A percentile compares a stretch with the other conserved stretches of the same genome.
Evolutionary conservation across 2,888 invertebrate species (phyloP).

Genomic region (Mimachlamys varia): DNA sequence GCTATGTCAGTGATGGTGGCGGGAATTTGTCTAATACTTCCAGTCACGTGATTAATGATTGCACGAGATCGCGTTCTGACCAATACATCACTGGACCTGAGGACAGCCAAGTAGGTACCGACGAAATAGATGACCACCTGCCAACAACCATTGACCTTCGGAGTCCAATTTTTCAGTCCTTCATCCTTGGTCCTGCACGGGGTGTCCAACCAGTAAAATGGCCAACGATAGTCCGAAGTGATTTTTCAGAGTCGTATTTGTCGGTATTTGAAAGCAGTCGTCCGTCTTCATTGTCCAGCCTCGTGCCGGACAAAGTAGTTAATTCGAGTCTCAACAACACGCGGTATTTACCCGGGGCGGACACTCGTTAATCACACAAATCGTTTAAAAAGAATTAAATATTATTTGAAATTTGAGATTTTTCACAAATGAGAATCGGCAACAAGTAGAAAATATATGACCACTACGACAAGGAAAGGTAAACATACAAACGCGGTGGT

Average conservation of each 20-base stretch:
- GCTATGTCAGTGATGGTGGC: not conserved
- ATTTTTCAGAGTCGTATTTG: not conserved
- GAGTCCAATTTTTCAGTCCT: not conserved
- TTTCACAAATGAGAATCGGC: not conserved
- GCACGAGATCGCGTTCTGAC: not conserved
- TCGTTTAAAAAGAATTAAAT: constrained; percentile 28
- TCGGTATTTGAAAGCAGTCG: not conserved
- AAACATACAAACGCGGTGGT: not conserved
- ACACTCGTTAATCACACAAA: not conserved
- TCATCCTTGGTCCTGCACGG: not conserved
- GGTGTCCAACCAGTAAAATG: not conserved
- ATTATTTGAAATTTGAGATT: constrained; percentile 23
- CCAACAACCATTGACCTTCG: not conserved
- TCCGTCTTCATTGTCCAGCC: not conserved
- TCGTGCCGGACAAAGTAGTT: not conserved
- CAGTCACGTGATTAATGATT: not conserved
- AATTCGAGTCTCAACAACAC: not conserved
- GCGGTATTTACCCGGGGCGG: not conserved
- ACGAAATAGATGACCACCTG: constrained; percentile 11
- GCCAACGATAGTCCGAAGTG: not conserved
- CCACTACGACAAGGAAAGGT: not conserved
- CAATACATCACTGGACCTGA: constrained; percentile 2
- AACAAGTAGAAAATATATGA: not conserved
- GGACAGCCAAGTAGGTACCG: constrained; percentile 7
- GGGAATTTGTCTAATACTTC: not conserved